Percentiles rank a stretch among this genome's conserved stretches.
Conservation (phyloP, 2,797 vertebrate genomes). For the Halcyon badia region DNA sequence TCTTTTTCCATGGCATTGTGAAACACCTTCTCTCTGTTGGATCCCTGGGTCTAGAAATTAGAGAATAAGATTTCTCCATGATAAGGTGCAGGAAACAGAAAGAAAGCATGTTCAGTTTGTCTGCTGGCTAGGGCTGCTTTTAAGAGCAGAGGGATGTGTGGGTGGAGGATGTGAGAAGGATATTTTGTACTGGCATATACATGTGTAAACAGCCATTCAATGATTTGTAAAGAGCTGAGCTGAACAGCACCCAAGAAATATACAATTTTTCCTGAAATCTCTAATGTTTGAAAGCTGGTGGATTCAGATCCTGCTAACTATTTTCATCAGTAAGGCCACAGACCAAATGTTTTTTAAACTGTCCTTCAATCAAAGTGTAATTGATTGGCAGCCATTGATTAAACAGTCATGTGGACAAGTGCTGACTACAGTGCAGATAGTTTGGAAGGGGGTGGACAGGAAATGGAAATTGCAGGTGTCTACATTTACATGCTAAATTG, state of each 20-base stretch:
- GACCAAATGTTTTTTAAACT: background rate
- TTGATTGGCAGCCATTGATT: conserved; percentile 4
- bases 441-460: background rate
- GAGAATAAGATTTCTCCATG: background rate
- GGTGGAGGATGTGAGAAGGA: conserved; percentile 1
- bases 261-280: background rate
- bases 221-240: background rate
- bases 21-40: background rate
- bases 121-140: background rate
- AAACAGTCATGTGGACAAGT: background rate
- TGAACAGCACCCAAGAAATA: background rate
- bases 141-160: conserved; percentile 23
- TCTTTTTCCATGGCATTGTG: background rate
- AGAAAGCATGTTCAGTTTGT: background rate
- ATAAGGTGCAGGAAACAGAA: background rate
- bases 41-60: background rate
- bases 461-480: background rate
- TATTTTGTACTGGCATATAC: conserved; percentile 18
- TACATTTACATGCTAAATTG: background rate
- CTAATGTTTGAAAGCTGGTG: background rate
- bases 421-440: background rate
- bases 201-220: conserved; percentile 13
- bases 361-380: background rate
- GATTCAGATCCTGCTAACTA: background rate
- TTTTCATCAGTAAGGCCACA: background rate